These are phyloP conservation scores for Patella depressa DNA, from an alignment of 2,888 invertebrate species.

Conservation along the genomic window DNA sequence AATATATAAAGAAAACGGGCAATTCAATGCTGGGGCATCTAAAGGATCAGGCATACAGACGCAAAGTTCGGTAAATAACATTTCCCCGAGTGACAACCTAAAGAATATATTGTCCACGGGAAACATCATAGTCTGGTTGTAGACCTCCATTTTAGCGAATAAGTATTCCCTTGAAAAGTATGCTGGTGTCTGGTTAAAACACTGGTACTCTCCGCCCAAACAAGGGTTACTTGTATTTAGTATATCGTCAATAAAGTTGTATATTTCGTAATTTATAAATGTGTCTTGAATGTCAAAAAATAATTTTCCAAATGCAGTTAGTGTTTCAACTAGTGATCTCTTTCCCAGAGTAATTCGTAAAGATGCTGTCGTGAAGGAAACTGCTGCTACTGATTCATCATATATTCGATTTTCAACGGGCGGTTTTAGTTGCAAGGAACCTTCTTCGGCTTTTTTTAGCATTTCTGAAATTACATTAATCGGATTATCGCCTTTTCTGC, in stretches of 20 bases:
- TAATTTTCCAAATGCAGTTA: too few relatives aligned
- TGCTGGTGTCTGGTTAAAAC: background rate
- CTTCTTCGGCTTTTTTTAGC: too few relatives aligned
- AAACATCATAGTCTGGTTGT: background rate
- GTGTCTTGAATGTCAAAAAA: background rate
- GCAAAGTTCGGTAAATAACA: background rate
- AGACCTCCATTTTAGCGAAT: background rate
- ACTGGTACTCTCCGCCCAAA: background rate
- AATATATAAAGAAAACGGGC: background rate
- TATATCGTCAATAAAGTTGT: background rate
- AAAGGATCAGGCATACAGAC: background rate
- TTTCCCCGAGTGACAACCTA: background rate
- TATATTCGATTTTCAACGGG: too few relatives aligned
- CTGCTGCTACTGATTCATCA: too few relatives aligned
- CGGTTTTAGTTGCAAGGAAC: too few relatives aligned
- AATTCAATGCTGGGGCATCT: background rate
- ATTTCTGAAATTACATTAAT: too few relatives aligned
- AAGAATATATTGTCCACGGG: background rate
- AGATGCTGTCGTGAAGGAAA: too few relatives aligned
- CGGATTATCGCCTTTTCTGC: too few relatives aligned
- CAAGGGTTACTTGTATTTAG: background rate
- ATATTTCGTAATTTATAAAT: background rate
- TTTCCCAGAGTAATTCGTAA: too few relatives aligned
- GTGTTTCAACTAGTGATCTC: too few relatives aligned
- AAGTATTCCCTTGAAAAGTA: background rate